Base-by-base conservation (phyloP, 2,113 vertebrate genomes). In the Amia ocellicauda region DNA sequence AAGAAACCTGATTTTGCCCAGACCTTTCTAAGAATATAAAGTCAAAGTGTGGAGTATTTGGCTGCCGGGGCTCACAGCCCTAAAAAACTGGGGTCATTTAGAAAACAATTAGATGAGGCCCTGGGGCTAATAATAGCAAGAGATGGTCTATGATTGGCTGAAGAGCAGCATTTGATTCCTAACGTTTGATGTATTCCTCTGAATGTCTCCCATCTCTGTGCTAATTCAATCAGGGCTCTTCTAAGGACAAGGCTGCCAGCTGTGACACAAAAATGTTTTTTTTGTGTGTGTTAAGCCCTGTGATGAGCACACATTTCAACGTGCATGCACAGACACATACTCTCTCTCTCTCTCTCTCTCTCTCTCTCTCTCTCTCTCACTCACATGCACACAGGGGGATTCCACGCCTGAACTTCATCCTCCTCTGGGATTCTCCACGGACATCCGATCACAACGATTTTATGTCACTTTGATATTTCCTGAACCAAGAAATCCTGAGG, bases 381-480 rank as follows among this genome's bases (percentile, higher is more conserved):
- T 26, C 51, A 53, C 23, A 26, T 26, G 29, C 26, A 56, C 14
- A 31, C 24, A 57, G 29, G 26, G 54, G 26, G 4, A 36, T 8
- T 36, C 29, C 22, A 2, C 19, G 20, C 19, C 23, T 45, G 5
- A 41, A 27, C 17, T n/a, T 7, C 22, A 17, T 45, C 36, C 29
- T 19, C 20, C 31, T 51, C 14, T 23, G 63, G 43, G 52, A 49
- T 5, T 13, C 56, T 36, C 31, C 56, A 13, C 40, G 16, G 43
- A 47, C 7, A 47, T 17, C 43, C 43, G 16, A 47, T 2, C 43
- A 14, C 9, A 47, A 47, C 14, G 43, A 53, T 53, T 53, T 53
- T 24, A 26, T 53, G 24, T 53, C 51, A 26, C 51, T 53, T 53
- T 53, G 51, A 53, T 53, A n/a, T 53, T 16, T 16, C 20, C 20